Conservation (phyloP, 2,113 vertebrate species). For the Castor canadensis region DNA sequence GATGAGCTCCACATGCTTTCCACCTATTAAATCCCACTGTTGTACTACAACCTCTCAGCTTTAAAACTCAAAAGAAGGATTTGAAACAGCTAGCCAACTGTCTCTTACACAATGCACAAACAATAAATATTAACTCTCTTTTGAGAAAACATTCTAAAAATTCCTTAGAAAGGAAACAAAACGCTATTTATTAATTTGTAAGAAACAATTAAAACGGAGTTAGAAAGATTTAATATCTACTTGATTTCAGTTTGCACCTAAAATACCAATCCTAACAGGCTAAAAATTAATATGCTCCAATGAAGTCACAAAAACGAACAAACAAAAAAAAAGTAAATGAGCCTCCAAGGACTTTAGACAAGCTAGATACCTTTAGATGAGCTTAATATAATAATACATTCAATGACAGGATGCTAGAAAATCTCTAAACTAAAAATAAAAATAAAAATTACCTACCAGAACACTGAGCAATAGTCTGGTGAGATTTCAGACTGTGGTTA, state of each 20-base stretch:
- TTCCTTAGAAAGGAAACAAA: not conserved
- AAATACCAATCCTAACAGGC: not conserved
- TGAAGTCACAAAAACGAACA: not conserved
- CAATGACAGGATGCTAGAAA: not conserved
- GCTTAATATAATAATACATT: not conserved
- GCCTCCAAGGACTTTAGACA: not conserved
- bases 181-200: not conserved
- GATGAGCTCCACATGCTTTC: not conserved
- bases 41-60: not conserved
- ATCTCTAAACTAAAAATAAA: slow-evolving; percentile 9
- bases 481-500: not conserved
- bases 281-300: not conserved
- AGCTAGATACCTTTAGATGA: not conserved
- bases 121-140: not conserved
- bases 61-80: slow-evolving; percentile 10
- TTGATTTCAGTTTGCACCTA: slow-evolving; percentile 4
- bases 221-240: not conserved
- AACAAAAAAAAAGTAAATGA: slow-evolving; percentile 1
- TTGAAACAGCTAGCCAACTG: not conserved
- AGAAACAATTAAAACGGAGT: not conserved
- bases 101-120: not conserved
- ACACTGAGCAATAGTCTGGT: not conserved
- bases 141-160: slow-evolving; percentile 38
- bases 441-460: not conserved
- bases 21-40: not conserved